Evolutionary conservation across 1,140 invertebrate genomes (phyloP), one percentile per base, ranked within the genome.

Genomic region (Drosophila pectinifera): DNA sequence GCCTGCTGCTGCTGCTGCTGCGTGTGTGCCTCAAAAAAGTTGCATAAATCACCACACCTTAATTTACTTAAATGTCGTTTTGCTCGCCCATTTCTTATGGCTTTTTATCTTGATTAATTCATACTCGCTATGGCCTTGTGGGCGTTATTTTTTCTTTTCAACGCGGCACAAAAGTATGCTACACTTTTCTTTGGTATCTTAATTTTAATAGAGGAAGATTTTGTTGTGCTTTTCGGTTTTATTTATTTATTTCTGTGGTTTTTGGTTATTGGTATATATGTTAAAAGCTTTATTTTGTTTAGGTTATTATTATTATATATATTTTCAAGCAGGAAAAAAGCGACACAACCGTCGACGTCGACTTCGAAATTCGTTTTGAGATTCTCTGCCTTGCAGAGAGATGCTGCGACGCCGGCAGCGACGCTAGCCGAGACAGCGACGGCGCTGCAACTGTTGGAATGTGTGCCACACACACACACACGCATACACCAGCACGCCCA

Each of bases 21-120:
- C 82, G 61, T 65, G 69, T 74, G 72, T 76, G 62, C 56, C 80
- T 77, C 57, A 55, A 84, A 78, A 89, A 89, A 90, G 86, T 91
- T 91, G 90, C 90, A 91, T 91, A 91, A 91, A 91, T 90, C 86
- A 91, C 90, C 90, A 91, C 90, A 91, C 90, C 90, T 91, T 91
- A 91, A 91, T 91, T 91, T 91, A 91, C 74, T 91, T 91, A 79
- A 84, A 80, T 72, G 49, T 41, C 77, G 31, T 62, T 69, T 76
- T 46, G 53, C 26, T 45, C 34, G 39, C 13, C 22, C 39, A 48
- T 74, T 36, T 54, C 49, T 63, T 46, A 41, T 62, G 26, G 6
- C 48, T 55, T 57, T 69, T 48, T 10, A 41, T 41, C 20, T 38
- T 39, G 51, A 26, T 38, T 39, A 51, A 73, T 72, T 72, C 54